These are phyloP conservation scores for Anguilla megastoma DNA, from an alignment of 2,797 vertebrate genomes.

Conservation along the genomic window DNA sequence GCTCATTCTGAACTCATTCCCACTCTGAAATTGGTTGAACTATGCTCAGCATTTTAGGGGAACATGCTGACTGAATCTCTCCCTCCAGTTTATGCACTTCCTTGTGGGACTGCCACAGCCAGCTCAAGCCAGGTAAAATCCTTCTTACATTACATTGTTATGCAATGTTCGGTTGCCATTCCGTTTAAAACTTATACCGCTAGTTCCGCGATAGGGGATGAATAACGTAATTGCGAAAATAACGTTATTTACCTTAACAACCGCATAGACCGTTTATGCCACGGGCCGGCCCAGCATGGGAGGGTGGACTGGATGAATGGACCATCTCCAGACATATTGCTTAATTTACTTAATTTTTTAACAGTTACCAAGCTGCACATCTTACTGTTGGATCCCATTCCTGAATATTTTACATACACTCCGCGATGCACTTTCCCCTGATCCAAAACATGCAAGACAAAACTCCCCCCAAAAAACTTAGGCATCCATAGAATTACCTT, in stretches of 20 bases:
- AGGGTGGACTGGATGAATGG: background rate
- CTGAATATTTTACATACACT: background rate
- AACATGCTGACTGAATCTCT: background rate
- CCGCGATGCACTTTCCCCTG: background rate
- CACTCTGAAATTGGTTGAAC: background rate
- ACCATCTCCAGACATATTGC: background rate
- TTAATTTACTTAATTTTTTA: background rate
- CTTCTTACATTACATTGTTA: too few species aligned
- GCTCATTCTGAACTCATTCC: background rate
- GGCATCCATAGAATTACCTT: background rate
- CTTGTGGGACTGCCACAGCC: background rate
- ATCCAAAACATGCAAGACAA: constrained; percentile 19
- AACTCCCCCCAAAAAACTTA: background rate
- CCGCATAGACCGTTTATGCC: too few species aligned
- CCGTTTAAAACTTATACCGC: too few species aligned
- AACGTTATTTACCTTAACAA: too few species aligned
- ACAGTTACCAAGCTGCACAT: background rate
- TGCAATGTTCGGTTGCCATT: too few species aligned
- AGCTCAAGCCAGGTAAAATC: background rate
- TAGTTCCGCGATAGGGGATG: too few species aligned
- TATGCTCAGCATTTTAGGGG: background rate
- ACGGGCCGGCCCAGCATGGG: too few species aligned
- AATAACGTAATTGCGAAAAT: too few species aligned
- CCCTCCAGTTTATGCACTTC: background rate
- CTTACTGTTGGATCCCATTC: background rate